Evolutionary conservation across 2,797 vertebrate genomes (phyloP).

Genomic region (Anolis apletophallus): DNA sequence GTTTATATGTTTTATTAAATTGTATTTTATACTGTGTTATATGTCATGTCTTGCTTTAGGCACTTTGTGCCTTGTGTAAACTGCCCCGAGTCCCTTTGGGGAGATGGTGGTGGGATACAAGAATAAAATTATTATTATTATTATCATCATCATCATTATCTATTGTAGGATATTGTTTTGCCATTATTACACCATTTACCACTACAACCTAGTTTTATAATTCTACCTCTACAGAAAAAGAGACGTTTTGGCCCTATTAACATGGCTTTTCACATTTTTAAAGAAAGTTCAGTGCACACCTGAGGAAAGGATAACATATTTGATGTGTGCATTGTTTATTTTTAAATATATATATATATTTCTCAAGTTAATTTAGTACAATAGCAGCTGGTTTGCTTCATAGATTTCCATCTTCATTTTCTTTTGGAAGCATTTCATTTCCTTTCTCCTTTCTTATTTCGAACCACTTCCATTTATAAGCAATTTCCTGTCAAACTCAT

Average conservation of each 20-base stretch:
- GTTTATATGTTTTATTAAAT: too few species aligned
- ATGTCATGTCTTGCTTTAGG: too few species aligned
- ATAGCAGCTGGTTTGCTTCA: neutral
- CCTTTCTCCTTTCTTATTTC: conserved; percentile 45
- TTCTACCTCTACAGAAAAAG: neutral
- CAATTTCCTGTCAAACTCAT: conserved; percentile 55
- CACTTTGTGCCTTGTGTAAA: too few species aligned
- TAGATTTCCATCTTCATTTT: accelerated
- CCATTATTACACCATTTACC: neutral
- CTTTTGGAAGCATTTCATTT: neutral
- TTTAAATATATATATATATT: too few species aligned
- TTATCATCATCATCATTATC: too few species aligned
- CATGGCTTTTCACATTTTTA: too few species aligned
- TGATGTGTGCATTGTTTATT: too few species aligned
- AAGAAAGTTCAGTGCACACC: neutral
- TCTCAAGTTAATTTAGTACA: neutral
- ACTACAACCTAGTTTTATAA: neutral
- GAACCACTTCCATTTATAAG: conserved; percentile 45
- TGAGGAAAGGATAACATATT: neutral
- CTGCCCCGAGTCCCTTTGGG: too few species aligned
- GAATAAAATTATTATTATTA: too few species aligned
- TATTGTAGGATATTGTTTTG: neutral
- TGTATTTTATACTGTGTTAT: too few species aligned
- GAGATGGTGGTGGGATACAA: too few species aligned
- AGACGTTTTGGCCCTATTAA: too few species aligned